phyloP scores from a whole-genome alignment of 2,113 vertebrate genomes.

The Bubalus kerabau region DNA sequence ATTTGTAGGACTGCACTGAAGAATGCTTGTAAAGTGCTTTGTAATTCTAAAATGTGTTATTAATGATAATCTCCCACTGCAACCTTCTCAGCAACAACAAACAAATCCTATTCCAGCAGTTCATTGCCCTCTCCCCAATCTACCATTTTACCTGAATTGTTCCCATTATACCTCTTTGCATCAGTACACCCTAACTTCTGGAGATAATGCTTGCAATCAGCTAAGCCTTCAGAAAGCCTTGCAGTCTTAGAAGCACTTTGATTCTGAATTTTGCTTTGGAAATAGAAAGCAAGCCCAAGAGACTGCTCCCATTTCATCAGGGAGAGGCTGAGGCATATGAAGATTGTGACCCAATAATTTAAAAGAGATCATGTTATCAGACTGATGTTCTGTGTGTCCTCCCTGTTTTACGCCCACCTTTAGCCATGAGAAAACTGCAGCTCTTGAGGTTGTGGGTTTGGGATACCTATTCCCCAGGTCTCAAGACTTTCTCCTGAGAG shows the following conservation, averaged over 20 bases:
- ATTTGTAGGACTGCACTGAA: conserved; percentile 20
- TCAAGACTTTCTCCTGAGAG: conserved; percentile 7
- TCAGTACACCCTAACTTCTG: neutral
- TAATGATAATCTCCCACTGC: conserved; percentile 14
- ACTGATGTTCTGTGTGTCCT: neutral
- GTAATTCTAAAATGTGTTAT: conserved; percentile 42
- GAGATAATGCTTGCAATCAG: neutral
- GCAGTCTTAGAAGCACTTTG: neutral
- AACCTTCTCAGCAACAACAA: conserved; percentile 5
- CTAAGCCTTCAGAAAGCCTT: neutral
- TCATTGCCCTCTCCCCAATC: neutral
- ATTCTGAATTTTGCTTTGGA: conserved; percentile 32
- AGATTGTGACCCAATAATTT: neutral
- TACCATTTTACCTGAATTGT: neutral
- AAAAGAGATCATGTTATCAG: neutral
- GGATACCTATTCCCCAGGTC: neutral
- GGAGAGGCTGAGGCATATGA: neutral
- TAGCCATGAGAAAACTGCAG: neutral
- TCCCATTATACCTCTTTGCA: neutral
- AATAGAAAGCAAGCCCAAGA: conserved; percentile 12
- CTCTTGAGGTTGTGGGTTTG: neutral
- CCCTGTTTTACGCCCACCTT: neutral
- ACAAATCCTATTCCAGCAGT: neutral
- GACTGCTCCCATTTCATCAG: neutral
- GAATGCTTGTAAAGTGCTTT: conserved; percentile 20